A percentile compares a stretch with the other conserved stretches of the same genome.
These are phyloP conservation scores for Heterodera carotae DNA, from an alignment of 1,140 invertebrate species.

Conservation along the genomic window DNA sequence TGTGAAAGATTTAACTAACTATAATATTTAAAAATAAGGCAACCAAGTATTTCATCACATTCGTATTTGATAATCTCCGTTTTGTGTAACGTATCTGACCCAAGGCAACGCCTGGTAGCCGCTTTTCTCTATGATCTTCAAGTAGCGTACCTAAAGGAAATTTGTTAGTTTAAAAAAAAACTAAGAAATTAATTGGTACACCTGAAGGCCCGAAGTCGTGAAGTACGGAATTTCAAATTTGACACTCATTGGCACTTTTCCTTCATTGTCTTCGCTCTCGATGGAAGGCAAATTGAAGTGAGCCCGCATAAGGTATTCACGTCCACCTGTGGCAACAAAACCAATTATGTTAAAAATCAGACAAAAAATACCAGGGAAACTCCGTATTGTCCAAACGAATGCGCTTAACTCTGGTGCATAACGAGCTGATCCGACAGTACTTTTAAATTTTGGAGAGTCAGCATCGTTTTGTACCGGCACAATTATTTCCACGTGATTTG, in stretches of 20 bases:
- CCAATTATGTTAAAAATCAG: slow-evolving; percentile 5
- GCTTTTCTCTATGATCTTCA: slow-evolving; percentile 99
- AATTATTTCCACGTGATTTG: slow-evolving; percentile 70
- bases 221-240: slow-evolving; percentile 99
- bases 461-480: slow-evolving; percentile 71
- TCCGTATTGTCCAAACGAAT: slow-evolving; percentile 70
- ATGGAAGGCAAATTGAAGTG: slow-evolving; percentile 90
- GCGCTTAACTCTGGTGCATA: slow-evolving; percentile 71
- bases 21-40: no score
- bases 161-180: not conserved
- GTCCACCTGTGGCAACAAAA: slow-evolving; percentile 73
- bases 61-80: slow-evolving; percentile 96
- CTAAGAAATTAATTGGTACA: slow-evolving; percentile 14
- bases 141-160: slow-evolving; percentile 77
- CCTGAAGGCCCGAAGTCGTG: slow-evolving; percentile 85
- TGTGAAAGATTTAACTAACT: no score
- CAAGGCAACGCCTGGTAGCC: slow-evolving; percentile 98
- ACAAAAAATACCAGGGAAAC: slow-evolving; percentile 53
- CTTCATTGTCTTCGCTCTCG: slow-evolving; percentile 88
- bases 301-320: slow-evolving; percentile 97
- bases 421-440: slow-evolving; percentile 70
- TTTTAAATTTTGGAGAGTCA: slow-evolving; percentile 70
- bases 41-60: slow-evolving; percentile 66
- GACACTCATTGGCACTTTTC: slow-evolving; percentile 95
- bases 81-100: slow-evolving; percentile 95